Conservation (phyloP, 2,113 vertebrate species). For the Cyanoderma ruficeps region DNA sequence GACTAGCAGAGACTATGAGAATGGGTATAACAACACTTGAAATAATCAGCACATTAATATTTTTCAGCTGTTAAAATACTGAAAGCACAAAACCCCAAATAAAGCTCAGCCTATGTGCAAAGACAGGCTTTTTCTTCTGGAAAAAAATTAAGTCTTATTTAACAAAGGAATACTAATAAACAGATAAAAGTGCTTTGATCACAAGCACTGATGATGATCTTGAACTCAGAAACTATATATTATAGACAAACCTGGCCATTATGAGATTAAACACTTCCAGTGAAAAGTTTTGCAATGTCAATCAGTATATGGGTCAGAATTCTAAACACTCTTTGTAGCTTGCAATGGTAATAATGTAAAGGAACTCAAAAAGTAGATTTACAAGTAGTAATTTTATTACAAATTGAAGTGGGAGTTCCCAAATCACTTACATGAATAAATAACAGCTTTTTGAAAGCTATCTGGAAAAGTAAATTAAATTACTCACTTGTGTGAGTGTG, state of each 20-base stretch:
- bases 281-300: neutral
- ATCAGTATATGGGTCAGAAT: neutral
- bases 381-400: neutral
- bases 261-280: neutral
- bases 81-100: neutral
- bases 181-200: neutral
- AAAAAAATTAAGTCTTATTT: neutral
- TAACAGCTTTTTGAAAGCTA: neutral
- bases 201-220: neutral
- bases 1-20: neutral
- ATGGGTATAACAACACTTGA: neutral
- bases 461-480: neutral
- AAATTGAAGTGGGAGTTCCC: neutral
- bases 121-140: neutral
- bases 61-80: neutral
- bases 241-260: neutral
- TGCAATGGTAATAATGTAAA: neutral
- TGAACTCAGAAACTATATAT: neutral
- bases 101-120: neutral
- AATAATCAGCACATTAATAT: neutral
- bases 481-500: neutral
- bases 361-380: neutral
- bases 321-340: neutral
- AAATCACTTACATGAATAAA: neutral
- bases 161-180: neutral